phyloP scores from a whole-genome alignment of 2,113 vertebrate species.

The Dolichotis patagonum region DNA sequence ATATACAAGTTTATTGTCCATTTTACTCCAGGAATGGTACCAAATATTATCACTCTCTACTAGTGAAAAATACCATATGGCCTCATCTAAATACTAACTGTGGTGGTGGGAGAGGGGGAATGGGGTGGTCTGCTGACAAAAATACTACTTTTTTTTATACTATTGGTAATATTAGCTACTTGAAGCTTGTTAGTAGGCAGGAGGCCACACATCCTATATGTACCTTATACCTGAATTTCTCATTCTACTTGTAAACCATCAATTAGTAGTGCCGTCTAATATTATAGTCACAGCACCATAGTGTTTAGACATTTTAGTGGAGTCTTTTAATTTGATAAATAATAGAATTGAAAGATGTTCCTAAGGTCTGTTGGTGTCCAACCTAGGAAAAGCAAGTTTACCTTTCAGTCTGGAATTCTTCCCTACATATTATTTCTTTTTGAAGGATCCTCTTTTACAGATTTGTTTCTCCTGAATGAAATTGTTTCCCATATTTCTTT shows the following conservation, averaged over 20 bases:
- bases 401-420: constrained; percentile 4
- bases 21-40: background rate
- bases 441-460: constrained; percentile 11
- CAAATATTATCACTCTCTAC: background rate
- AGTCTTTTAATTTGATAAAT: background rate
- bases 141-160: background rate
- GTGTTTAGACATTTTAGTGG: constrained; percentile 50
- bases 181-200: background rate
- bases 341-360: background rate
- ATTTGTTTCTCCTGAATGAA: constrained; percentile 1
- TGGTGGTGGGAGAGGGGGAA: background rate
- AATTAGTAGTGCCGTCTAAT: constrained; percentile 6
- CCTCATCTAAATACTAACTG: background rate
- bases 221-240: constrained; percentile 36
- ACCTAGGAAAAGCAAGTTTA: constrained; percentile 20
- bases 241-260: constrained; percentile 17
- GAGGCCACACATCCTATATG: background rate
- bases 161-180: background rate
- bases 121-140: background rate
- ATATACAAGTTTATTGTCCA: background rate
- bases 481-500: constrained; percentile 30
- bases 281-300: background rate
- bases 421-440: background rate
- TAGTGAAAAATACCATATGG: background rate
- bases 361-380: background rate